Evolutionary conservation across 2,797 vertebrate genomes (phyloP), one percentile per base, ranked within the genome.

Genomic region (Anomalospiza imberbis): DNA sequence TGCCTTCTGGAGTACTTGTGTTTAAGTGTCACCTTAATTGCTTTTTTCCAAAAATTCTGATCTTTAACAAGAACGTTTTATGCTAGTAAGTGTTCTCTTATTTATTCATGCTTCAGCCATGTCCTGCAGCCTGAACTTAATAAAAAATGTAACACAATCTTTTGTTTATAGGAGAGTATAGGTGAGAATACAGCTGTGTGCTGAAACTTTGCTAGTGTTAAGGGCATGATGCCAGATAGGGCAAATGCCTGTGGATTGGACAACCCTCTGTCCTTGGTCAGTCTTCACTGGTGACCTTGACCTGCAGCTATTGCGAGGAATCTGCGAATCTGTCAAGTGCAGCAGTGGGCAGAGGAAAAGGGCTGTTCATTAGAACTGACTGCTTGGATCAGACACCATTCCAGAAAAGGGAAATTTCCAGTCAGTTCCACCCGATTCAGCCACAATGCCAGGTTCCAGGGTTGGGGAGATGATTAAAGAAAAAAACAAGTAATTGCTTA

Each of bases 391-490:
- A 9, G 34, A 61, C 62, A n/a, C 53, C 3, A 0, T 91, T 85
- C 63, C 21, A 51, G 71, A 80, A 77, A 55, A 78, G 60, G 58
- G 74, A 77, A 34, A 51, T 86, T 86, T 91, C 57, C 57, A 74
- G 62, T 76, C 67, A 83, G 61, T 86, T 86, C 85, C 32, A 36
- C 45, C 29, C 5, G 1, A 32, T 93, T 94, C 93, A 72, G 34
- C 79, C 71, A 51, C 73, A 92, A 87, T 94, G 94, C 62, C 91
- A 96, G 94, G 94, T 94, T n/a, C n/a, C n/a, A n/a, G 85, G 93
- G 93, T 84, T 83, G 84, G 53, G 13, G 31, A 76, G 28, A 65
- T 61, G 40, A 55, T 81, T 91, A 78, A 89, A 86, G 67, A 74
- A 80, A 92, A 62, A 78, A 90, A 54, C 4, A 10, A 92, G 28